phyloP scores from a whole-genome alignment of 2,888 invertebrate genomes.

The Oeneis ivallda region DNA sequence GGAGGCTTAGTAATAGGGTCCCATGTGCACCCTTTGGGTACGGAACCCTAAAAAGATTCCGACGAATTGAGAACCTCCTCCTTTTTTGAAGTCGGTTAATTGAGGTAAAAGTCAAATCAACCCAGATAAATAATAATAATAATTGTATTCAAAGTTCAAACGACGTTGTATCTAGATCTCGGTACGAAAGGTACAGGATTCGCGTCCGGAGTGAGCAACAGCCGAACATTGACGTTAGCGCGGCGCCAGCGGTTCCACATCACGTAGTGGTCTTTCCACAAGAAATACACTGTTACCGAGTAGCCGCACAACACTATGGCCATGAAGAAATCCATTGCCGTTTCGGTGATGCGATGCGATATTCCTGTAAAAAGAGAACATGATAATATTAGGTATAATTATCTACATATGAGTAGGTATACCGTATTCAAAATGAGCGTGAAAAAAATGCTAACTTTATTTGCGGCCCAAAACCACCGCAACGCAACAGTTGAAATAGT shows the following conservation, averaged over 20 bases:
- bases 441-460: too few species aligned
- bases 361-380: slow-evolving; percentile 54
- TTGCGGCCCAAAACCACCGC: too few species aligned
- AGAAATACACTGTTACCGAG: slow-evolving; percentile 82
- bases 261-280: slow-evolving; percentile 84
- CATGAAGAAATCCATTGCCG: slow-evolving; percentile 83
- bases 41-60: too few species aligned
- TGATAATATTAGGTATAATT: background rate
- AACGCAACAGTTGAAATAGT: too few species aligned
- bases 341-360: slow-evolving; percentile 82
- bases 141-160: slow-evolving; percentile 55
- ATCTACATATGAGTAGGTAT: too few species aligned
- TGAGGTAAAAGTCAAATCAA: background rate
- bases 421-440: too few species aligned
- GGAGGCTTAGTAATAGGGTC: too few species aligned
- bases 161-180: slow-evolving; percentile 66
- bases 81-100: too few species aligned
- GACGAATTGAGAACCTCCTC: too few species aligned
- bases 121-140: background rate
- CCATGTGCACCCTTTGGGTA: too few species aligned
- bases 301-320: slow-evolving; percentile 84
- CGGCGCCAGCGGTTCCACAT: slow-evolving; percentile 88
- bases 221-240: slow-evolving; percentile 83
- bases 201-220: slow-evolving; percentile 79
- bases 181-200: slow-evolving; percentile 73